phyloP scores from a whole-genome alignment of 2,888 invertebrate genomes.

The Pomacea canaliculata region DNA sequence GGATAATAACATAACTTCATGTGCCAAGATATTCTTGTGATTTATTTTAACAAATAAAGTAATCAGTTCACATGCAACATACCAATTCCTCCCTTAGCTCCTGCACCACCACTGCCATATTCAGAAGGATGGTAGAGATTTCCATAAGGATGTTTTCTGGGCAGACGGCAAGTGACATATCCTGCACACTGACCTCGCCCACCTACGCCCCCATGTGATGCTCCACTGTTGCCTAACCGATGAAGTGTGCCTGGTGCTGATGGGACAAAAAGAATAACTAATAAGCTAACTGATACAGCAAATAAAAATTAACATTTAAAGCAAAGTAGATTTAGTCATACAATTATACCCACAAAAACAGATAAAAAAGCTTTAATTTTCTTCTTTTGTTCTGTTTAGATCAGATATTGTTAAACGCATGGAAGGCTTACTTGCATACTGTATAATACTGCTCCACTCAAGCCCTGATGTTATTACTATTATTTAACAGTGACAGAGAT shows the following conservation, averaged over 20 bases:
- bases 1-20: too few relatives aligned
- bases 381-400: too few relatives aligned
- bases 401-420: too few relatives aligned
- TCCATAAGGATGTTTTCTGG: slow-evolving; percentile 48
- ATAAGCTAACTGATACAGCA: background rate
- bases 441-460: too few relatives aligned
- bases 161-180: slow-evolving; percentile 47
- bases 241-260: slow-evolving; percentile 44
- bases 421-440: too few relatives aligned
- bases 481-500: too few relatives aligned
- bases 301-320: background rate
- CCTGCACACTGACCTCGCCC: slow-evolving; percentile 51
- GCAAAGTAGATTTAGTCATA: background rate
- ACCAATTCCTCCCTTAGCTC: slow-evolving; percentile 48
- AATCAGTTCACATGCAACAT: background rate
- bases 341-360: background rate
- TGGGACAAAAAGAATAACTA: background rate
- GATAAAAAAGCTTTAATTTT: background rate
- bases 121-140: slow-evolving; percentile 43
- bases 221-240: slow-evolving; percentile 48
- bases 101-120: slow-evolving; percentile 53
- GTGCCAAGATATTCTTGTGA: too few relatives aligned
- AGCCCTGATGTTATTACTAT: too few relatives aligned
- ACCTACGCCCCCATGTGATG: slow-evolving; percentile 53
- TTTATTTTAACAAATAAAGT: too few relatives aligned